Percentiles rank a stretch among this genome's conserved stretches.
These are phyloP conservation scores for Phortica variegata DNA, from an alignment of 1,140 invertebrate species.

Conservation along the genomic window DNA sequence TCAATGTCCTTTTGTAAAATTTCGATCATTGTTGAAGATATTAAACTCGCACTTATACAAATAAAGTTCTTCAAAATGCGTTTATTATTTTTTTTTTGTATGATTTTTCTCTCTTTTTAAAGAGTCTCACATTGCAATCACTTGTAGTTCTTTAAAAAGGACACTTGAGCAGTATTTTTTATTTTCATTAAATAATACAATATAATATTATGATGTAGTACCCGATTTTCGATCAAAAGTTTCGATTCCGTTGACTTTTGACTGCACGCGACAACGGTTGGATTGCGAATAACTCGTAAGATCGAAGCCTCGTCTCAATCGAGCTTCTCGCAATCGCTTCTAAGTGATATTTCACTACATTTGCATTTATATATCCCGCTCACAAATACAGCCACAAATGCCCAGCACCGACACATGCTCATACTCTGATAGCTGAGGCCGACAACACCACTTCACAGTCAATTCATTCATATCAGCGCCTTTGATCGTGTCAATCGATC, in stretches of 20 bases:
- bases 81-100: neutral
- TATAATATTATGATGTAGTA: conserved; percentile 37
- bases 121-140: neutral
- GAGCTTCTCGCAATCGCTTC: conserved; percentile 37
- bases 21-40: conserved; percentile 10
- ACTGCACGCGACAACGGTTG: conserved; percentile 52
- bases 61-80: too few relatives aligned
- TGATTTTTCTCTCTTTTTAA: conserved; percentile 4
- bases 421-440: conserved; percentile 18
- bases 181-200: conserved; percentile 31
- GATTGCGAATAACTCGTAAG: conserved; percentile 48
- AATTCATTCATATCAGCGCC: conserved; percentile 49
- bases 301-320: conserved; percentile 26
- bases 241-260: conserved; percentile 7
- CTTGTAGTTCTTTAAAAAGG: neutral
- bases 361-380: conserved; percentile 29
- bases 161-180: conserved; percentile 20
- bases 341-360: conserved; percentile 46
- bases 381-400: conserved; percentile 12
- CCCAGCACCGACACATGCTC: conserved; percentile 11
- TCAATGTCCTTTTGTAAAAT: conserved; percentile 19
- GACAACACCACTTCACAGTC: conserved; percentile 25
- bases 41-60: conserved; percentile 9
- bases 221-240: too few relatives aligned
- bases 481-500: conserved; percentile 56